Evolutionary conservation across 2,888 invertebrate species (phyloP), one percentile per base, ranked within the genome.

Genomic region (Drosophila setosimentum): DNA sequence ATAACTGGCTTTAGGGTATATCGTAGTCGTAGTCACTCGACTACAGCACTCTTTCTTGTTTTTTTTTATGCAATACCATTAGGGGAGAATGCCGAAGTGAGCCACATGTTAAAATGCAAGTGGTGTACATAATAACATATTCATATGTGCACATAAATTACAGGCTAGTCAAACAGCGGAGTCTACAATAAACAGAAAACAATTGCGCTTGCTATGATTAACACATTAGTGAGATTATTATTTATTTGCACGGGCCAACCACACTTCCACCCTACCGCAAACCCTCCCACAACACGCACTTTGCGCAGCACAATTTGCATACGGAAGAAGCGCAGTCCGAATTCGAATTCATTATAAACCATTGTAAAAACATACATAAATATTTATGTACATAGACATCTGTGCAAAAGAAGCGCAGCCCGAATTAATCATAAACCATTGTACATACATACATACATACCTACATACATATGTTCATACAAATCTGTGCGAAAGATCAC

Each of bases 401-500:
- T 61, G 57, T 73, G 72, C 58, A 68, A 76, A 73, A 76, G 61
- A 76, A 61, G 54, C 66, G 8, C 71, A 37, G 18, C 54, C 30
- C 48, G 49, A 58, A 63, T 51, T 66, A 50, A 42, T 45, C 55
- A 64, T 53, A 54, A 50, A 48, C 24, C 24, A 30, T 55, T 45
- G 48, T 30, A 24, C 21, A 61, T n/a, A 13, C 13, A 13, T 21
- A 42, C 3, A 42, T 42, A 18, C 18, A 37, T 37, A 40, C 32
- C 10, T n/a, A n/a, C 40, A 40, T 42, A 42, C 40, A 7, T 16
- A 45, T 21, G 13, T 45, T 3, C 45, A 13, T 24, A 45, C 16
- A 24, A 16, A 75, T 62, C 74, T 61, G 57, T 73, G 72, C 58
- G 72, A 76, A 73, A 76, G 61, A 76, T 76, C 64, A 35, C 76